Evolutionary conservation across 2,797 vertebrate species (phyloP).

Genomic region (Morelia viridis): DNA sequence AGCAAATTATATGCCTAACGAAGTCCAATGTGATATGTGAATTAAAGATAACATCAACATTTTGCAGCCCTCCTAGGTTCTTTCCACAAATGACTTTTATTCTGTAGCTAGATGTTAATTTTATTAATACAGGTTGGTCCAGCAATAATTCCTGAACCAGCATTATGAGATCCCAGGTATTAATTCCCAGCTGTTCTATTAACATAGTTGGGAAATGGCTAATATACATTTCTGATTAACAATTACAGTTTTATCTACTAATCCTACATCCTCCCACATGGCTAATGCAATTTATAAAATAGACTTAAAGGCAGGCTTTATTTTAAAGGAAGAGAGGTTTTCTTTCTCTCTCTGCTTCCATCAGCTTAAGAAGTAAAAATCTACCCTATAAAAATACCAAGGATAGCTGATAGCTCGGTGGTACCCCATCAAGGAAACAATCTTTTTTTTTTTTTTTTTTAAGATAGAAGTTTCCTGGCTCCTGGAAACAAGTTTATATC

Average conservation of each 20-base stretch:
- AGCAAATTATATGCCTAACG: background rate
- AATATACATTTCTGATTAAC: constrained; percentile 49
- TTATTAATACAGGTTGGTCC: constrained; percentile 20
- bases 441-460: background rate
- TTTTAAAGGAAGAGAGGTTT: background rate
- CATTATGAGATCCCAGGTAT: constrained; percentile 36
- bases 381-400: background rate
- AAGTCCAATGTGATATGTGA: background rate
- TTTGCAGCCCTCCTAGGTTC: background rate
- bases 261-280: constrained; percentile 22
- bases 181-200: constrained; percentile 39
- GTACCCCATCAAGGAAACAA: background rate
- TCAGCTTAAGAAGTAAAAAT: background rate
- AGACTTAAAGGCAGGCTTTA: constrained; percentile 46
- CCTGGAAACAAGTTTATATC: background rate
- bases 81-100: background rate
- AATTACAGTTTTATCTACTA: constrained; percentile 54
- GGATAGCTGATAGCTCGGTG: background rate
- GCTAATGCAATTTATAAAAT: constrained; percentile 26
- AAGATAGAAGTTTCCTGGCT: background rate
- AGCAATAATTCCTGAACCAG: constrained; percentile 7
- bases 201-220: constrained; percentile 45
- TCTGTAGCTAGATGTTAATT: constrained; percentile 22
- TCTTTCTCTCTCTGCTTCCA: background rate
- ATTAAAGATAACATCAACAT: constrained; percentile 28